Evolutionary conservation across 2,113 vertebrate genomes (phyloP), one percentile per base, ranked within the genome.

Genomic region (Proteles cristata): DNA sequence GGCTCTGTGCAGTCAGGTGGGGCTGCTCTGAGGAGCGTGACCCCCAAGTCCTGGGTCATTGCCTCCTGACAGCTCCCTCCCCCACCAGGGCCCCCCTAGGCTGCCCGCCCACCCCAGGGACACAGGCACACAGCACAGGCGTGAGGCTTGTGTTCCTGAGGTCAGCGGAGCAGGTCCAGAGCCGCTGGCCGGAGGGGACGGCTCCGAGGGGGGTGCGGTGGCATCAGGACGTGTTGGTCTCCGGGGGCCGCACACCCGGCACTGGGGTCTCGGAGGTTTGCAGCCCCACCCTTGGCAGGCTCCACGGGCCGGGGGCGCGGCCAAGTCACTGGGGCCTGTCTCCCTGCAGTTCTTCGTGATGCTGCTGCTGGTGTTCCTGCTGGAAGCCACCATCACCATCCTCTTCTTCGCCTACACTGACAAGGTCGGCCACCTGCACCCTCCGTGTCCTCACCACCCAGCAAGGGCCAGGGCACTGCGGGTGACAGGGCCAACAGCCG

Each of bases 341-440:
- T 12, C 10, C 79, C 77, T 96, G 96, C 99, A 99, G 99, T 99
- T 99, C 99, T 99, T 99, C 97, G 99, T 99, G 98, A 97, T 99
- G 98, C 99, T 99, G 96, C 99, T 99, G 97, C 98, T 99, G 97
- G 99, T 99, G 98, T 99, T 99, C 98, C 98, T 99, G 98, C 98
- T 99, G 98, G 99, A 99, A 98, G 99, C 99, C 97, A 98, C 99
- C 87, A 98, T 99, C 90, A 99, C 99, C 96, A 99, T 99, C 98
- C 99, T 99, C n/a, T 99, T 99, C 99, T 99, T 99, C 82, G 98
- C 99, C 98, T 99, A 99, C 98, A 99, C 99, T 0, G 99, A 99
- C 95, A 99, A 99, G 99, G 99, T 99, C 97, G 98, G 94, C 96
- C 39, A 5, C 26, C 43, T 5, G 25, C 0, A 1, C 74, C 50